phyloP scores from a whole-genome alignment of 2,888 invertebrate genomes.

The Calliphora vomitoria region DNA sequence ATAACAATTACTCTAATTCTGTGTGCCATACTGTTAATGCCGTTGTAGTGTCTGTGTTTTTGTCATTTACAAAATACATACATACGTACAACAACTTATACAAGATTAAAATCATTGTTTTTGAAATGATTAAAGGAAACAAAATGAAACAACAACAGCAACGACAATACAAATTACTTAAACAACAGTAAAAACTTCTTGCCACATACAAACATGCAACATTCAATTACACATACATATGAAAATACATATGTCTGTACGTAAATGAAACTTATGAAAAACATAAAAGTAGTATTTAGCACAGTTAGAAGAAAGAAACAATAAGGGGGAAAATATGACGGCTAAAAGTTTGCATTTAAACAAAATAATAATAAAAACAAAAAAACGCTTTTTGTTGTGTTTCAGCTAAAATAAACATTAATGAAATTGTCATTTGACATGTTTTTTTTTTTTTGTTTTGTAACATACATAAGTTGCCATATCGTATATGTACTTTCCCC shows the following conservation, averaged over 20 bases:
- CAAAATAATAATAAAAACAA: slow-evolving; percentile 13
- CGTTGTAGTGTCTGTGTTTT: slow-evolving; percentile 1
- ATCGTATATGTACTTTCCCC: no score
- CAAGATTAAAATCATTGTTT: slow-evolving; percentile 15
- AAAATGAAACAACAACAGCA: neutral
- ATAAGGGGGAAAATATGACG: neutral
- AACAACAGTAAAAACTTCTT: slow-evolving; percentile 7
- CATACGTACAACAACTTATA: neutral
- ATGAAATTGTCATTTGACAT: slow-evolving; percentile 37
- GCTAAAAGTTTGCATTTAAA: neutral
- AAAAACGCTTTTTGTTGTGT: neutral
- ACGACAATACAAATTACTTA: neutral
- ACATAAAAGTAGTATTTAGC: neutral
- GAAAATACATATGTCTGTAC: neutral
- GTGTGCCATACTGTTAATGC: neutral
- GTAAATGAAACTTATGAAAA: neutral
- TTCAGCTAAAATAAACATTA: neutral
- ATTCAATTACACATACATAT: neutral
- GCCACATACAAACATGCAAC: neutral
- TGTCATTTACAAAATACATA: slow-evolving; percentile 2
- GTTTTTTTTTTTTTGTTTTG: no score
- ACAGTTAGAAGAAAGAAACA: neutral
- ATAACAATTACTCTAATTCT: slow-evolving; percentile 6
- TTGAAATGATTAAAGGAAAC: slow-evolving; percentile 10
- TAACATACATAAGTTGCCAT: no score